Base-by-base conservation (phyloP, 2,113 vertebrate species). In the Mungos mungo region DNA sequence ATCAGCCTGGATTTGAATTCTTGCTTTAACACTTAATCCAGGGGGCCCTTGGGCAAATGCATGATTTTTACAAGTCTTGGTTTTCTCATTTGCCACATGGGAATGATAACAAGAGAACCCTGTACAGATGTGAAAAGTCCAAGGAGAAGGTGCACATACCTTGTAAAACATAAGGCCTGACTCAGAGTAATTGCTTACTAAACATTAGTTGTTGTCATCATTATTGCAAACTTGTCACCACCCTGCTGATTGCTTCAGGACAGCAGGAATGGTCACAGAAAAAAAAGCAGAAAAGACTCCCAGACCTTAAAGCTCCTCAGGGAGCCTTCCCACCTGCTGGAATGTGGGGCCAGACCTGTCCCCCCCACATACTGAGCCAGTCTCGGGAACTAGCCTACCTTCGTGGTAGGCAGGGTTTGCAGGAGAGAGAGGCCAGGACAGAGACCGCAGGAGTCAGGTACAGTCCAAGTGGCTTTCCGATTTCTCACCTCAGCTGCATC, bases 11-110 rank as follows among this genome's bases (percentile, higher is more conserved):
- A 52, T 82, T 65, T 65, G 27, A 94, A 93, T 95, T 94, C 72
- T 71, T 71, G 52, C 60, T 76, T 89, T 80, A 52, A 88, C 66
- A 33, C 6, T 82, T 69, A 88, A 69, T 74, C 91, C 63, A 25
- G 12, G 23, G 10, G 68, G 15, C 76, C 41, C 33, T 87, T 47
- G 79, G 52, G n/a, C 47, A 74, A 90, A 57, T 84, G 54, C 18
- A 41, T 80, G 41, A 77, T 71, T 33, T 65, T 81, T 19, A 35
- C 21, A 66, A 69, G 41, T 33, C 71, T 91, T 69, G 4, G 7
- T 96, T 87, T 87, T 85, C 93, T 97, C 35, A 11, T 84, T 72
- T 84, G n/a, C 85, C 38, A 79, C 66, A 88, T 74, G 72, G 76
- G 50, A 80, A 66, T 68, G 33, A 19, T 65, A 47, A 76, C 47